Evolutionary conservation across 2,888 invertebrate species (phyloP), one percentile per base, ranked within the genome.

Genomic region (Alloscopus bannaensis): DNA sequence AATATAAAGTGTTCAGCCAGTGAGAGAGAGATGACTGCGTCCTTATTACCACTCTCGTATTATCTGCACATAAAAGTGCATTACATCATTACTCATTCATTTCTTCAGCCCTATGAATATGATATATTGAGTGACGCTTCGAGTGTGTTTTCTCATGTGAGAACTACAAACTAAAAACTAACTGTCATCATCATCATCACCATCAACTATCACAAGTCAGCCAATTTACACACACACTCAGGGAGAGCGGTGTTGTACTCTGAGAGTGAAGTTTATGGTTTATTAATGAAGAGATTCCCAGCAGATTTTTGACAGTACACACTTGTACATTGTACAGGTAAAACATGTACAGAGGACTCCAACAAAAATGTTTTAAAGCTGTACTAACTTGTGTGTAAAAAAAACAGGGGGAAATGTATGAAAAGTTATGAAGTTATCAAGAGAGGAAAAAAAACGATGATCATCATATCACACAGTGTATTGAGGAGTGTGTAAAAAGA

Each of bases 231-330:
- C n/a, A n/a, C n/a, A n/a, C n/a, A n/a, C n/a, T n/a, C n/a, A n/a
- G n/a, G n/a, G n/a, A n/a, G n/a, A n/a, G n/a, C n/a, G n/a, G n/a
- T n/a, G n/a, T n/a, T n/a, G n/a, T n/a, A n/a, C n/a, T n/a, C n/a
- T n/a, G n/a, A n/a, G n/a, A n/a, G n/a, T n/a, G n/a, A n/a, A n/a
- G n/a, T n/a, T n/a, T n/a, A n/a, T n/a, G n/a, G n/a, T n/a, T n/a
- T n/a, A n/a, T n/a, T n/a, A n/a, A n/a, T 68, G 66, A 65, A 75
- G 75, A 75, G 36, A 75, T 75, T 75, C 75, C 75, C 75, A 66
- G 50, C 59, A 24, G 75, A 36, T 75, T 59, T n/a, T n/a, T 75
- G 75, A 75, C 75, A 75, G n/a, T 24, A 26, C 62, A 64, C 16
- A 40, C 8, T 50, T 16, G 18, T 6, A 42, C 20, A 50, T 18